These are phyloP conservation scores for Salarias fasciatus DNA, from an alignment of 2,797 vertebrate genomes.

Conservation along the genomic window DNA sequence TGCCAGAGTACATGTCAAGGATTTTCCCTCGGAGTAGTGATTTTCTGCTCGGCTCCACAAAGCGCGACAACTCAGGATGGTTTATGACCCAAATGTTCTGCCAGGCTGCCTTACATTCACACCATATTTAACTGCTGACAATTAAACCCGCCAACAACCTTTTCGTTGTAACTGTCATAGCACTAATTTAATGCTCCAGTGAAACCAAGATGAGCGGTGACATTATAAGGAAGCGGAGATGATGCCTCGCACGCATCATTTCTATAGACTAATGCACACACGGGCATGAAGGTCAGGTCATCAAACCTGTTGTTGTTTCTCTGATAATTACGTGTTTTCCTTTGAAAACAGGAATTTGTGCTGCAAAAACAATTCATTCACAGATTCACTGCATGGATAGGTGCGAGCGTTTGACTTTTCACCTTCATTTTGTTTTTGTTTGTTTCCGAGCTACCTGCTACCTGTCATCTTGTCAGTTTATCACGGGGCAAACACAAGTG, in stretches of 20 bases:
- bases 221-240: conserved; percentile 34
- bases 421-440: no score
- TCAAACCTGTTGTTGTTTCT: conserved; percentile 12
- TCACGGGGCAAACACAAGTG: no score
- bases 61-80: conserved; percentile 41
- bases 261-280: neutral
- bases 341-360: neutral
- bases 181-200: conserved; percentile 65
- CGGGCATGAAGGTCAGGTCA: conserved; percentile 17
- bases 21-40: conserved; percentile 50
- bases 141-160: conserved; percentile 60
- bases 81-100: conserved; percentile 63
- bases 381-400: no score
- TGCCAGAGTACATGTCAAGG: conserved; percentile 45
- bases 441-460: no score
- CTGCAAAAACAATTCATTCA: neutral
- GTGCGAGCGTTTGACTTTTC: no score
- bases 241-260: conserved; percentile 11
- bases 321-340: neutral
- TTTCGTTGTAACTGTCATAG: conserved; percentile 54
- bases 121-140: conserved; percentile 64
- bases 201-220: conserved; percentile 53
- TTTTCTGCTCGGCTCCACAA: conserved; percentile 49
- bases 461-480: no score
- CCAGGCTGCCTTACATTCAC: conserved; percentile 51